phyloP scores from a whole-genome alignment of 2,113 vertebrate genomes.

The Neodontobutis hainanensis region DNA sequence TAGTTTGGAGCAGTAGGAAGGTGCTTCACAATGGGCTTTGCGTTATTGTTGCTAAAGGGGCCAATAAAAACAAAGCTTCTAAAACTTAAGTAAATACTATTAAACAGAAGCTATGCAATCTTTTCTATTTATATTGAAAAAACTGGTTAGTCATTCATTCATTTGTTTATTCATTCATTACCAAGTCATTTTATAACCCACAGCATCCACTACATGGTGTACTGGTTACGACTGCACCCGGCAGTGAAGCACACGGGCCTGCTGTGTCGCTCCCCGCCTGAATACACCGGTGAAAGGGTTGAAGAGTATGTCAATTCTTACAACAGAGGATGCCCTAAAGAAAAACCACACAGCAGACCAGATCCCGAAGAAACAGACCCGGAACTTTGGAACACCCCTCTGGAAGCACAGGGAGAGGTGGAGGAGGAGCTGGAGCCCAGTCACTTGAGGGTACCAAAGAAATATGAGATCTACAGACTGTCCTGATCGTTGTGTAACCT shows the following conservation, averaged over 20 bases:
- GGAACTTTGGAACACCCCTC: constrained; percentile 54
- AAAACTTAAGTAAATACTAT: too few relatives aligned
- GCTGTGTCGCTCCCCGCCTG: constrained; percentile 62
- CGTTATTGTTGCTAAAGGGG: too few relatives aligned
- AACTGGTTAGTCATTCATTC: background rate
- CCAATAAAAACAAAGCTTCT: too few relatives aligned
- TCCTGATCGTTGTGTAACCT: constrained; percentile 37
- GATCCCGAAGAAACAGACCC: constrained; percentile 45
- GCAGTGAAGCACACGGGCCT: constrained; percentile 64
- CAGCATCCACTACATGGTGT: constrained; percentile 77
- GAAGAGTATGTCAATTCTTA: constrained; percentile 64
- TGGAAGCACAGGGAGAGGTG: constrained; percentile 60
- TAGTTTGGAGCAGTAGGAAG: too few relatives aligned
- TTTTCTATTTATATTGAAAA: background rate
- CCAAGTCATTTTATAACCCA: background rate
- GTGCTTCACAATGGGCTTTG: too few relatives aligned
- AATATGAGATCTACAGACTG: constrained; percentile 68
- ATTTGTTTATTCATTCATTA: background rate
- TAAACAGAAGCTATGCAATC: too few relatives aligned
- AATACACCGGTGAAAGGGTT: constrained; percentile 56
- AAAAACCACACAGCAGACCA: constrained; percentile 41
- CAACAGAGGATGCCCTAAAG: constrained; percentile 68
- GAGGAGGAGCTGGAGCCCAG: constrained; percentile 71
- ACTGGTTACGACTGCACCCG: constrained; percentile 71
- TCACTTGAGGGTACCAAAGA: constrained; percentile 58